phyloP scores from a whole-genome alignment of 2,113 vertebrate species.

The Monopterus albus region DNA sequence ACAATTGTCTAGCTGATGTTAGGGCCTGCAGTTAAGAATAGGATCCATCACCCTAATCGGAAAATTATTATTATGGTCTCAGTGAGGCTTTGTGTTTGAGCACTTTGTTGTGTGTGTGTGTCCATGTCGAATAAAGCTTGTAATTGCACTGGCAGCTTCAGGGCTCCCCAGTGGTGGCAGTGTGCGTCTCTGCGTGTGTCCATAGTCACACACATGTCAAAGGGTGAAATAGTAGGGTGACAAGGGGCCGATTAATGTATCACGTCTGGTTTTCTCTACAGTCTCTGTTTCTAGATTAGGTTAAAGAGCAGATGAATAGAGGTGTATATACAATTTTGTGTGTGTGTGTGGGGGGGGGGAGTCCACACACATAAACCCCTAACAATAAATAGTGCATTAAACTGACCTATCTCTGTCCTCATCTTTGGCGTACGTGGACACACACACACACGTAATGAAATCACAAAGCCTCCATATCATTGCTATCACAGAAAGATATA shows the following conservation, averaged over 20 bases:
- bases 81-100: constrained; percentile 27
- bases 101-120: constrained; percentile 26
- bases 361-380: constrained; percentile 21
- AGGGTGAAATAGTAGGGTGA: constrained; percentile 53
- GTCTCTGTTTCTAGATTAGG: constrained; percentile 69
- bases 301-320: constrained; percentile 95
- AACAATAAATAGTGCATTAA: constrained; percentile 77
- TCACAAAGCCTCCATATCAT: constrained; percentile 93
- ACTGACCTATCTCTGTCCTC: constrained; percentile 78
- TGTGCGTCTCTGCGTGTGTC: not conserved
- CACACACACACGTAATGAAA: constrained; percentile 87
- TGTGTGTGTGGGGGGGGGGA: constrained; percentile 15
- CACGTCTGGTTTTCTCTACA: constrained; percentile 50
- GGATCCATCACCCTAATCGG: constrained; percentile 65
- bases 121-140: constrained; percentile 64
- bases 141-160: constrained; percentile 66
- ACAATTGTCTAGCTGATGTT: constrained; percentile 24
- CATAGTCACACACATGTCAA: constrained; percentile 13
- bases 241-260: constrained; percentile 72
- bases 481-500: constrained; percentile 94
- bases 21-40: constrained; percentile 57
- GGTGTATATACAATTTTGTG: constrained; percentile 81
- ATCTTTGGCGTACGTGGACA: constrained; percentile 77
- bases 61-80: constrained; percentile 64
- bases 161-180: constrained; percentile 53